These are phyloP conservation scores for Pammene aurita DNA, from an alignment of 2,888 invertebrate species.

Conservation along the genomic window DNA sequence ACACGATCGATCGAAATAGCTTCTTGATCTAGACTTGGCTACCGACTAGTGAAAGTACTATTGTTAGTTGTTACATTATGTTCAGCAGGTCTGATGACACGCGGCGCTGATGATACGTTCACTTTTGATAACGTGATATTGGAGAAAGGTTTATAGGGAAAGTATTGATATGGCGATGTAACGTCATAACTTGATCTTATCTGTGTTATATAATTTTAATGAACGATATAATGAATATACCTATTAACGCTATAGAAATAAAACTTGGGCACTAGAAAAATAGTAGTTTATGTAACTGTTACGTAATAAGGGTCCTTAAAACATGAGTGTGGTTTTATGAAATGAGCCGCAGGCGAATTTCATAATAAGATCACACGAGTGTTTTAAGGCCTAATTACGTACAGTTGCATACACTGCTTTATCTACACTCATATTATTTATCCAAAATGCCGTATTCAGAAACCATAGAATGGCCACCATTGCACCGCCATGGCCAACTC, in stretches of 20 bases:
- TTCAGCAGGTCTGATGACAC: slow-evolving; percentile 31
- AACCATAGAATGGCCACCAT: too few relatives aligned
- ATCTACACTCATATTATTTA: too few relatives aligned
- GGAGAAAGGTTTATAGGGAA: slow-evolving; percentile 68
- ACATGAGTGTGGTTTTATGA: too few relatives aligned
- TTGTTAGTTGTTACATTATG: slow-evolving; percentile 34
- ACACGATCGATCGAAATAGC: slow-evolving; percentile 10
- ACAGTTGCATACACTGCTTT: too few relatives aligned
- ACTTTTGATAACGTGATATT: slow-evolving; percentile 57
- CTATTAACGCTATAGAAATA: neutral
- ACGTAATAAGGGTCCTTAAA: too few relatives aligned
- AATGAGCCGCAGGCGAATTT: too few relatives aligned
- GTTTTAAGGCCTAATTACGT: too few relatives aligned
- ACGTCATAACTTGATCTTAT: slow-evolving; percentile 25
- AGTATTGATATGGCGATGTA: slow-evolving; percentile 43
- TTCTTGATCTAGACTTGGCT: slow-evolving; percentile 20
- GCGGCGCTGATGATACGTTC: slow-evolving; percentile 49
- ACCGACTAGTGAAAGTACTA: slow-evolving; percentile 38
- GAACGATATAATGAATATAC: neutral
- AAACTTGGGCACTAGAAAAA: too few relatives aligned
- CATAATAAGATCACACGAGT: too few relatives aligned
- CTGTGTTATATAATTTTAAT: slow-evolving; percentile 22
- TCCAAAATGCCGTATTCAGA: too few relatives aligned
- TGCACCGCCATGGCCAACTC: too few relatives aligned
- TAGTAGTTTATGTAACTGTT: too few relatives aligned